These are phyloP conservation scores for Platycnemis pennipes DNA, from an alignment of 2,888 invertebrate genomes.

Conservation along the genomic window DNA sequence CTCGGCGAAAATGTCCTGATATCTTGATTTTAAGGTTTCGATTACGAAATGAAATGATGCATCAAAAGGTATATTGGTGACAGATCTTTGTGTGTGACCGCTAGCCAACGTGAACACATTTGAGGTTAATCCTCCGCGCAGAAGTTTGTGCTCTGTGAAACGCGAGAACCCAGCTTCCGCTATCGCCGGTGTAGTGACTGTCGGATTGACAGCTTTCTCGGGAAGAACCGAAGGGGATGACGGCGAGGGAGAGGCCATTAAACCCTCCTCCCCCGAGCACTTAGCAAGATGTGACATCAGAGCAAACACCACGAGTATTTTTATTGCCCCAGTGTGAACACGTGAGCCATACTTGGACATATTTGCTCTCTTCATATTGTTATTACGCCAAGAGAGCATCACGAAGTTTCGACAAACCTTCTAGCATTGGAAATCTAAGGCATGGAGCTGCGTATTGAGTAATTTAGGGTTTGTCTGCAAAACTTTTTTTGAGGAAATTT, in stretches of 20 bases:
- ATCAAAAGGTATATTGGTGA: too few relatives aligned
- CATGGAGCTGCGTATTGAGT: too few relatives aligned
- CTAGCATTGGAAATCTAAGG: too few relatives aligned
- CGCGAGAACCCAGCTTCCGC: constrained; percentile 1
- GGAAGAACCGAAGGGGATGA: background rate
- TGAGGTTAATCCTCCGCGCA: background rate
- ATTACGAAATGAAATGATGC: too few relatives aligned
- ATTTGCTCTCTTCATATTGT: background rate
- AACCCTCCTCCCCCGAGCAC: background rate
- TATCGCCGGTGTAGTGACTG: background rate
- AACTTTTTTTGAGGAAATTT: too few relatives aligned
- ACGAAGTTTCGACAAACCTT: too few relatives aligned
- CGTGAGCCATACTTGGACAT: background rate
- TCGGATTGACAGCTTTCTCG: background rate
- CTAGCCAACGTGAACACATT: background rate
- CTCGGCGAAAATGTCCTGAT: too few relatives aligned
- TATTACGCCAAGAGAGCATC: background rate
- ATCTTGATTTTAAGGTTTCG: too few relatives aligned
- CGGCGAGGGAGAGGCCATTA: background rate
- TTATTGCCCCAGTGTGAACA: background rate
- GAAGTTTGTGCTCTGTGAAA: background rate
- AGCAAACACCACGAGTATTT: background rate
- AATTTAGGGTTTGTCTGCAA: too few relatives aligned
- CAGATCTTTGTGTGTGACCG: too few relatives aligned
- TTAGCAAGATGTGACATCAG: background rate